Conservation (phyloP, 2,797 vertebrate species). For the Nyctibius grandis region DNA sequence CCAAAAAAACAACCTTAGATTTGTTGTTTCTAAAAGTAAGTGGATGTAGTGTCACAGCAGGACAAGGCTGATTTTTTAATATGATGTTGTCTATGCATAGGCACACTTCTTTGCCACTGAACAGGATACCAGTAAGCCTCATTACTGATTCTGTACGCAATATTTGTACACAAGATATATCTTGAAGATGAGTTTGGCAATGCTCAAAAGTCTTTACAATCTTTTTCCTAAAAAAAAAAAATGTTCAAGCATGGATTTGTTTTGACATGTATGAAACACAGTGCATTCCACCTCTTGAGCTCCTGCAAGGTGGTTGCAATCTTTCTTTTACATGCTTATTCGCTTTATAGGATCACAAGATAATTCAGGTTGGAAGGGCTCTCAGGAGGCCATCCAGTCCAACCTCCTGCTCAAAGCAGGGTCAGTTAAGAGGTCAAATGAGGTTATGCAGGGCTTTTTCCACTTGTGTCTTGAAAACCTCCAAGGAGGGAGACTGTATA, state of each 20-base stretch:
- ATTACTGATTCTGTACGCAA: not conserved
- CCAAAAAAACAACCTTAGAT: not conserved
- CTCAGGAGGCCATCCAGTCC: not conserved
- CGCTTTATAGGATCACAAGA: not conserved
- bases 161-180: not conserved
- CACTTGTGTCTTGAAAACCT: not conserved
- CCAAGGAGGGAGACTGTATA: not conserved
- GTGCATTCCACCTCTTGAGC: not conserved
- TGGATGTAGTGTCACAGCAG: not conserved
- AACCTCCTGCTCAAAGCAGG: not conserved
- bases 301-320: not conserved
- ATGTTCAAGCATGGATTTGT: not conserved
- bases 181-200: not conserved
- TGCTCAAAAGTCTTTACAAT: not conserved
- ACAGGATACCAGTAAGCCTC: not conserved
- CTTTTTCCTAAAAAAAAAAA: not conserved
- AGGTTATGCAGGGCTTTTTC: not conserved
- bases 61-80: not conserved
- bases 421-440: not conserved
- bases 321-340: not conserved
- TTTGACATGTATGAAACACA: not conserved
- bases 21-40: not conserved
- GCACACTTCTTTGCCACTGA: accelerated
- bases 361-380: not conserved
- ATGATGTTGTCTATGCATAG: not conserved